These are phyloP conservation scores for Parnassius glacialis DNA, from an alignment of 2,888 invertebrate genomes.

Conservation along the genomic window DNA sequence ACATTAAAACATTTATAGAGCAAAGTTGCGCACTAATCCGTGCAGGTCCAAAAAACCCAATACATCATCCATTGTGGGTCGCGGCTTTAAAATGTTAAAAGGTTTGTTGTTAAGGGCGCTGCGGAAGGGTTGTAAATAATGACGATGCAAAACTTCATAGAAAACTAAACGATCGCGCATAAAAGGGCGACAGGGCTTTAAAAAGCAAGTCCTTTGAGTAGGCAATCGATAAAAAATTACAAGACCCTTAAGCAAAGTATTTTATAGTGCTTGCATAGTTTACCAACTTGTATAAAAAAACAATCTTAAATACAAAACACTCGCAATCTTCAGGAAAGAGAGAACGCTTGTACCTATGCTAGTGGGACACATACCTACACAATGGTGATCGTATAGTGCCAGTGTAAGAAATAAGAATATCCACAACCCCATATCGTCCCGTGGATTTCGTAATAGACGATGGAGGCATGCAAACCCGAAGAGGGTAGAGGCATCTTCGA, in stretches of 20 bases:
- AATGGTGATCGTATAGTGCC: no score
- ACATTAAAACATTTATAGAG: slow-evolving; percentile 77
- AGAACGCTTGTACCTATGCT: no score
- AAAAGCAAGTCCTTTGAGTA: slow-evolving; percentile 24
- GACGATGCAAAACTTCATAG: slow-evolving; percentile 72
- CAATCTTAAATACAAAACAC: no score
- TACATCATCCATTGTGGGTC: slow-evolving; percentile 66
- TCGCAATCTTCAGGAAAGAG: no score
- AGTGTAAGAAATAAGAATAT: no score
- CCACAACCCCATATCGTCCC: no score
- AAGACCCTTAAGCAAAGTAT: slow-evolving; percentile 3
- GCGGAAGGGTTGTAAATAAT: slow-evolving; percentile 79
- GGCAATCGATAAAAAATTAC: slow-evolving; percentile 23
- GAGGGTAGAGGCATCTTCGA: no score
- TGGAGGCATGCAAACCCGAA: no score
- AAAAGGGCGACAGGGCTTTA: slow-evolving; percentile 37
- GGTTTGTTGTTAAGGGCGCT: slow-evolving; percentile 74
- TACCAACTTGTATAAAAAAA: no score
- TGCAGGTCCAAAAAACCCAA: slow-evolving; percentile 56
- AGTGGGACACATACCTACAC: no score
- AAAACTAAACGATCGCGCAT: slow-evolving; percentile 66
- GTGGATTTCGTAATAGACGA: no score
- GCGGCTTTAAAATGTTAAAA: slow-evolving; percentile 78
- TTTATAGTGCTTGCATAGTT: no score
- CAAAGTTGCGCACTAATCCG: slow-evolving; percentile 59